phyloP scores from a whole-genome alignment of 2,888 invertebrate genomes.

The Plebejus anna region DNA sequence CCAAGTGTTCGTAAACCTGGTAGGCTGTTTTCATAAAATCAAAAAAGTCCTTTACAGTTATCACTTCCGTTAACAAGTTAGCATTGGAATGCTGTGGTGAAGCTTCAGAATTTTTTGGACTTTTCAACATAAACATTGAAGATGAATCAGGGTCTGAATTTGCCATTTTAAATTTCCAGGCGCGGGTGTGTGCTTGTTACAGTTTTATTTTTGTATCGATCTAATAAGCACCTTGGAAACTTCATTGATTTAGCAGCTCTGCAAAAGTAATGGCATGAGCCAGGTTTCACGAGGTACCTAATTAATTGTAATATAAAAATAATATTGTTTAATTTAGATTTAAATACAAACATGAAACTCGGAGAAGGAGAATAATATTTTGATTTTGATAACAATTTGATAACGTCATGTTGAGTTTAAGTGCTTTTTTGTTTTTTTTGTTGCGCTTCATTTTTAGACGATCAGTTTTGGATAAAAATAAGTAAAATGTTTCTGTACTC shows the following conservation, averaged over 20 bases:
- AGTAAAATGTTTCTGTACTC: no score
- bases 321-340: background rate
- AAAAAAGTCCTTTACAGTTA: conserved; percentile 85
- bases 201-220: conserved; percentile 45
- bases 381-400: background rate
- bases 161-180: conserved; percentile 50
- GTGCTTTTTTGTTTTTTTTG: no score
- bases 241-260: background rate
- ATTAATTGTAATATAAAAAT: background rate
- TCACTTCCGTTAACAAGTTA: conserved; percentile 75
- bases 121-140: conserved; percentile 67
- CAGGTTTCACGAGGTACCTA: background rate
- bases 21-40: conserved; percentile 87
- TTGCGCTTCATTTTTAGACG: no score
- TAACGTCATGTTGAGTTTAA: background rate
- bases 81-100: conserved; percentile 52
- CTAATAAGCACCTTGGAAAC: conserved; percentile 50
- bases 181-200: conserved; percentile 30
- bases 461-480: no score
- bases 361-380: background rate
- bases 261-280: background rate
- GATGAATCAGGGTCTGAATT: conserved; percentile 55
- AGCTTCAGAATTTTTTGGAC: conserved; percentile 50
- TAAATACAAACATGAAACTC: no score
- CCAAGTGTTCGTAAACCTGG: conserved; percentile 80